Base-by-base conservation (phyloP, 1,140 invertebrate species). In the Bombus superbus region DNA sequence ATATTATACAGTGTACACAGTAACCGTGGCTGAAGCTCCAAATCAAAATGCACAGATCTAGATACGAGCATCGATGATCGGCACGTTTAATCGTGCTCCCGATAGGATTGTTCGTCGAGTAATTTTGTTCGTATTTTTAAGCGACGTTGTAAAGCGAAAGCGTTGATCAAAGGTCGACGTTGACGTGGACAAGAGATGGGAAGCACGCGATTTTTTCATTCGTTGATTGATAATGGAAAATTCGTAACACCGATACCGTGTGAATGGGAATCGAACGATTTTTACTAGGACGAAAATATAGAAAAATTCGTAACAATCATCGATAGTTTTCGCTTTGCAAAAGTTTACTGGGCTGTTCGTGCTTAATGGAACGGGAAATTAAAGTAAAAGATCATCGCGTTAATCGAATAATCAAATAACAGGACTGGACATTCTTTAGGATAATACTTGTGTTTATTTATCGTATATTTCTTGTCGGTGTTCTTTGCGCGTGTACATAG, bases 41-140 rank as follows among this genome's bases (percentile, higher is more conserved):
- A 92, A 91, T 92, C 87, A 92, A 93, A 89, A 90, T 87, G 71
- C 69, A 84, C 75, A 75, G 57, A 88, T 76, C 38, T 73, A 89
- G 71, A 35, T 40, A 59, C 40, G 68, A 69, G 44, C 69, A 68
- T 82, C 74, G 40, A 38, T 42, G 66, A n/a, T 73, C 64, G 40
- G 53, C 28, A 68, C 62, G 62, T 32, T 64, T 40, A 4, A n/a
- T 15, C 18, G 3, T 11, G 77, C 68, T 71, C n/a, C 40, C 64
- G 77, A 57, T 57, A 64, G 53, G 38, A 76, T 53, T 72, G 76
- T 57, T 75, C 69, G 66, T 40, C 75, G 32, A 79, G 66, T 77
- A 81, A 79, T 85, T 64, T 86, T 68, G 18, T 64, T 88, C 15
- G 15, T 66, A 35, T 66, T 66, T 66, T 86, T 86, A 89, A 85